Evolutionary conservation across 2,888 invertebrate genomes (phyloP).

Genomic region (Drosophila tanythrix): DNA sequence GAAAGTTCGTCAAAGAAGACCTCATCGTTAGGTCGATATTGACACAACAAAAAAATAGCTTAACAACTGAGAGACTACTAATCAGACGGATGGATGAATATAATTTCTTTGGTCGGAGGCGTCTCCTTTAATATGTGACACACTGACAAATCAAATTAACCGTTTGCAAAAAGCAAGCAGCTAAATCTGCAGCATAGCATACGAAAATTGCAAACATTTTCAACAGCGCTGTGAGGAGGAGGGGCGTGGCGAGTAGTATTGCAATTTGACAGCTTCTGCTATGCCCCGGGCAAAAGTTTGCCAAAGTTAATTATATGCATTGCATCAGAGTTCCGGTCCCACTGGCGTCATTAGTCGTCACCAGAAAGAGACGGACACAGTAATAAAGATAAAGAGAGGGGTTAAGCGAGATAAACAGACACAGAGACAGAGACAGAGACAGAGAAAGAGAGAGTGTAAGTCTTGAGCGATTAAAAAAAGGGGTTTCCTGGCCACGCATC

Average conservation of each 20-base stretch:
- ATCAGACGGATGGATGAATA: background rate
- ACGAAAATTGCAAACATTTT: conserved; percentile 47
- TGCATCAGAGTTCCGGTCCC: conserved; percentile 54
- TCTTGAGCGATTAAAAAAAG: conserved; percentile 44
- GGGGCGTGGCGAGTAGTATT: background rate
- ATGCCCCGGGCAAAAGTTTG: conserved; percentile 35
- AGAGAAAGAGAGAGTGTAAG: background rate
- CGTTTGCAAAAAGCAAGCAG: conserved; percentile 5
- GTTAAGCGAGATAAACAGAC: background rate
- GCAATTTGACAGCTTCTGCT: conserved; percentile 29
- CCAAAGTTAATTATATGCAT: conserved; percentile 72
- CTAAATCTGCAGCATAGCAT: conserved; percentile 40
- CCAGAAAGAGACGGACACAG: conserved; percentile 6
- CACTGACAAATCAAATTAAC: background rate
- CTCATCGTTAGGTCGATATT: background rate
- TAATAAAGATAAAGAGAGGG: background rate
- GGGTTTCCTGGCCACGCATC: conserved; percentile 46
- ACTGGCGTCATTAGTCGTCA: conserved; percentile 65
- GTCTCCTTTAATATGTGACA: background rate
- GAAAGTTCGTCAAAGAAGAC: background rate
- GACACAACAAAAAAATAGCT: background rate
- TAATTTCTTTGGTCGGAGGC: background rate
- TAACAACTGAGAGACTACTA: background rate
- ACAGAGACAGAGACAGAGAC: background rate
- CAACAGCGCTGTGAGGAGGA: conserved; percentile 13